A percentile compares a stretch with the other conserved stretches of the same genome.
Conservation (phyloP, 2,113 vertebrate species). For the Syngnathus floridae region DNA sequence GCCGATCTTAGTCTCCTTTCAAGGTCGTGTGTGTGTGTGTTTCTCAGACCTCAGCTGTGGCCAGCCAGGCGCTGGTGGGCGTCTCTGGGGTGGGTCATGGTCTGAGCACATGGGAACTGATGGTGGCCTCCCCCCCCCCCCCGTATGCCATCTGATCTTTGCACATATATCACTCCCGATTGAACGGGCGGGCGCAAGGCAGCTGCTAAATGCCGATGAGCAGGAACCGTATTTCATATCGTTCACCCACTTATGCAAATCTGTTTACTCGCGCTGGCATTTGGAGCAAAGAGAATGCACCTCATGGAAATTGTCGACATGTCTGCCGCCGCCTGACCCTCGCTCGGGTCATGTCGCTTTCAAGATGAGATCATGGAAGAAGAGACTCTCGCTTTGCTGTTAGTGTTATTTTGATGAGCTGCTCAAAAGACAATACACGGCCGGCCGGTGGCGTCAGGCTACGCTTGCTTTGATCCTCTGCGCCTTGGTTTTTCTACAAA, state of each 20-base stretch:
- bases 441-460: background rate
- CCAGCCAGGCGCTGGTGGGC: conserved; percentile 28
- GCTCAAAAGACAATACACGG: conserved; percentile 16
- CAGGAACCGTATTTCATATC: conserved; percentile 60
- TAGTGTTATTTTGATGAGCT: conserved; percentile 43
- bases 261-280: conserved; percentile 65
- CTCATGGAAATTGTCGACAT: conserved; percentile 49
- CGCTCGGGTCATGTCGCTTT: conserved; percentile 18
- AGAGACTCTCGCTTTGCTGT: conserved; percentile 27
- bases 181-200: conserved; percentile 51
- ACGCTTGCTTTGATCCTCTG: background rate
- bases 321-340: conserved; percentile 29
- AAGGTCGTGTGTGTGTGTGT: conserved; percentile 57
- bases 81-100: conserved; percentile 47
- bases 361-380: conserved; percentile 26
- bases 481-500: too few species aligned
- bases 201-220: conserved; percentile 55
- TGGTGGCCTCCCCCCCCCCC: conserved; percentile 29
- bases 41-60: conserved; percentile 57
- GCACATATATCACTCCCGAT: conserved; percentile 65
- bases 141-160: conserved; percentile 64
- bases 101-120: conserved; percentile 45
- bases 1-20: conserved; percentile 36
- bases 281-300: conserved; percentile 40
- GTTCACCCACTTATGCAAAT: conserved; percentile 66